These are phyloP conservation scores for Hippoglossus stenolepis DNA, from an alignment of 2,113 vertebrate genomes.

Conservation along the genomic window DNA sequence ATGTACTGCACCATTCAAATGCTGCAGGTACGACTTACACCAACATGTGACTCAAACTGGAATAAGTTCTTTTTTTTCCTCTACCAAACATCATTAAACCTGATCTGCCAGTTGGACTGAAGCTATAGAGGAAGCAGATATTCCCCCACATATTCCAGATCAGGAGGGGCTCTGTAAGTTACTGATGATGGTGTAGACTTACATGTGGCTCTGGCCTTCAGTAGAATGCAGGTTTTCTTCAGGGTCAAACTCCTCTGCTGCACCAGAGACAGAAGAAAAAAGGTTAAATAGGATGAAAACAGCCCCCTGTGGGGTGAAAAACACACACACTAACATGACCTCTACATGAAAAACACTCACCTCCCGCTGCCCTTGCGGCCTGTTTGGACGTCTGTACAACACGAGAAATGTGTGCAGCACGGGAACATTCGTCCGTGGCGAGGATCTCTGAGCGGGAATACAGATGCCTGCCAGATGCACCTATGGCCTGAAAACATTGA, in stretches of 20 bases:
- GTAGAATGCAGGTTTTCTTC: slow-evolving; percentile 76
- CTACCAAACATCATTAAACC: slow-evolving; percentile 36
- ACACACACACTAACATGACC: slow-evolving; percentile 6
- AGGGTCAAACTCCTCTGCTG: slow-evolving; percentile 85
- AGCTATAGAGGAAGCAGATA: slow-evolving; percentile 1
- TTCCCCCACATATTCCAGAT: background rate
- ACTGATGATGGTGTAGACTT: slow-evolving; percentile 46
- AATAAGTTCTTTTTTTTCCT: background rate
- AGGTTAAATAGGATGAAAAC: background rate
- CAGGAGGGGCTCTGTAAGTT: background rate
- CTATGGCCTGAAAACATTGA: slow-evolving; percentile 43
- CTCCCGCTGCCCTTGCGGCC: slow-evolving; percentile 77
- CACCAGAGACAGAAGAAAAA: slow-evolving; percentile 14
- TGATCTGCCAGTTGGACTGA: background rate
- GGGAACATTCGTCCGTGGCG: slow-evolving; percentile 76
- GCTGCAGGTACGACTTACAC: slow-evolving; percentile 11
- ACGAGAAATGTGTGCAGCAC: slow-evolving; percentile 73
- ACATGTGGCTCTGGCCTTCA: slow-evolving; percentile 83
- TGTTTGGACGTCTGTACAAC: slow-evolving; percentile 78
- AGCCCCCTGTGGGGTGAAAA: slow-evolving; percentile 1
- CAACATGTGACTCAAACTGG: slow-evolving; percentile 23
- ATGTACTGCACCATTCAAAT: slow-evolving; percentile 26
- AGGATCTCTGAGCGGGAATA: slow-evolving; percentile 87
- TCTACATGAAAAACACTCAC: slow-evolving; percentile 75
- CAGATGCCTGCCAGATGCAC: slow-evolving; percentile 67